Percentiles rank a stretch among this genome's conserved stretches.
phyloP scores from a whole-genome alignment of 2,888 invertebrate species.

The Anaspis maculata region DNA sequence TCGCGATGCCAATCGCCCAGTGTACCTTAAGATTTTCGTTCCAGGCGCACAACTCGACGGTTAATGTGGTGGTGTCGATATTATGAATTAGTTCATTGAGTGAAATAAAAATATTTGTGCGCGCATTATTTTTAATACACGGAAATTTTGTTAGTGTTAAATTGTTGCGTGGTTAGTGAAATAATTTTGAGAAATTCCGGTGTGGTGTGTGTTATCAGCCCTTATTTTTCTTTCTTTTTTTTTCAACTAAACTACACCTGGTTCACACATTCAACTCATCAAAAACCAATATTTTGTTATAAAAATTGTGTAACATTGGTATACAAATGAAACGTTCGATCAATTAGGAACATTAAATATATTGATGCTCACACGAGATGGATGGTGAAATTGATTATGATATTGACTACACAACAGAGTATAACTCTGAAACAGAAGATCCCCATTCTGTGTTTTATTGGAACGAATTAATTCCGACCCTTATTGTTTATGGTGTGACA shows the following conservation, averaged over 20 bases:
- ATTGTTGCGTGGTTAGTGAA: constrained; percentile 3
- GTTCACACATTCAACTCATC: no score
- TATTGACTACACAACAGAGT: constrained; percentile 23
- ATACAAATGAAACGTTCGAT: constrained; percentile 3
- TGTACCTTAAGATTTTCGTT: constrained; percentile 20
- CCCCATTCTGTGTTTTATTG: constrained; percentile 45
- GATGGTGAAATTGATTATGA: constrained; percentile 13
- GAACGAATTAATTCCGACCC: constrained; percentile 49
- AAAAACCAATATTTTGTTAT: no score
- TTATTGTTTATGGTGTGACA: constrained; percentile 51
- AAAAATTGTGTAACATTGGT: no score
- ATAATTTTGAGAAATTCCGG: no score
- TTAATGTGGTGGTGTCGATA: no score
- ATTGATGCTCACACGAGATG: constrained; percentile 5
- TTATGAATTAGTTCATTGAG: no score
- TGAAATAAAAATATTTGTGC: background rate
- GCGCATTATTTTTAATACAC: constrained; percentile 1
- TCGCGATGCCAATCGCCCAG: constrained; percentile 30
- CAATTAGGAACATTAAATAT: constrained; percentile 1
- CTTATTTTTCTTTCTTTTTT: no score
- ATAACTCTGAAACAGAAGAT: constrained; percentile 44
- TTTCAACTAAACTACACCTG: no score
- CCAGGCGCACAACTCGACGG: constrained; percentile 4
- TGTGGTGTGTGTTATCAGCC: no score
- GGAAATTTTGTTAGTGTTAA: background rate